Conservation (phyloP, 2,113 vertebrate species). For the Craseonycteris thonglongyai region DNA sequence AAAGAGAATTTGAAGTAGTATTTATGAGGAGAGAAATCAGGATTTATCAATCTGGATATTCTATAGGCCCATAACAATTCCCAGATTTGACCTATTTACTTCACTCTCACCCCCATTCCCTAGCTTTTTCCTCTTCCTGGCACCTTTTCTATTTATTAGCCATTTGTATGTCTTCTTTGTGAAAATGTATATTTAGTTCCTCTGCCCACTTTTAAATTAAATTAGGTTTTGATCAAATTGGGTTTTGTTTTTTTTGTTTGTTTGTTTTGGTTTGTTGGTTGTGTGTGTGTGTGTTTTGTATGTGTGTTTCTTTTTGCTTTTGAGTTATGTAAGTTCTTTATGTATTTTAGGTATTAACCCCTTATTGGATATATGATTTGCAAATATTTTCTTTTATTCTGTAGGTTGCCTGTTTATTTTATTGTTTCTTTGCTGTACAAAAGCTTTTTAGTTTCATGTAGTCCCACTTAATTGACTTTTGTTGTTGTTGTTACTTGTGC, state of each 20-base stretch:
- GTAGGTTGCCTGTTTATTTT: not conserved
- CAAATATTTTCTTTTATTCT: not conserved
- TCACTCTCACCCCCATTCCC: fast-evolving
- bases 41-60: not conserved
- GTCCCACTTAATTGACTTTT: not conserved
- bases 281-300: too few relatives aligned
- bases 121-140: not conserved
- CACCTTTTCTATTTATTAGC: not conserved
- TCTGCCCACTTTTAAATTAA: not conserved
- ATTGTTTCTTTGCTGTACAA: not conserved
- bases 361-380: not conserved
- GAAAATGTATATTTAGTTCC: not conserved
- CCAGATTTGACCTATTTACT: not conserved
- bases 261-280: too few relatives aligned
- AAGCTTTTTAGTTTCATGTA: not conserved
- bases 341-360: not conserved
- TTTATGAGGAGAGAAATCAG: not conserved
- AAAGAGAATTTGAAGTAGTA: not conserved
- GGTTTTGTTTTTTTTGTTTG: too few relatives aligned
- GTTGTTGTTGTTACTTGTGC: not conserved
- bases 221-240: too few relatives aligned
- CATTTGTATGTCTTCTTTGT: not conserved
- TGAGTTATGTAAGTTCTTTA: not conserved
- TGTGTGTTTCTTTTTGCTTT: not conserved
- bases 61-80: not conserved